Conservation (phyloP, 2,888 invertebrate genomes). For the Andrena marginata region DNA sequence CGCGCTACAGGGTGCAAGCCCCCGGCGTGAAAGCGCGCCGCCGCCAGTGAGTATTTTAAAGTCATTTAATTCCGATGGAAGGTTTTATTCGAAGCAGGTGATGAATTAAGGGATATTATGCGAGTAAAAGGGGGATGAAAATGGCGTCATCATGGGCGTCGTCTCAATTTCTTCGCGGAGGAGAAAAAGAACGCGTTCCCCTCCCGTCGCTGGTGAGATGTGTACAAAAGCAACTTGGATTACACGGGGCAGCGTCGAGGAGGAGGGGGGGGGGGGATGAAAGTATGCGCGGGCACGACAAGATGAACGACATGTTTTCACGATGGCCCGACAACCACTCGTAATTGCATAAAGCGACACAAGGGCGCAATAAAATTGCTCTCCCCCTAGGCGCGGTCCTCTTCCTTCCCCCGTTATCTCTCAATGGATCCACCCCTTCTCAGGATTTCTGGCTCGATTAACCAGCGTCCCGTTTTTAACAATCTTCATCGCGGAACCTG, state of each 20-base stretch:
- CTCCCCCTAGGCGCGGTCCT: conserved; percentile 8
- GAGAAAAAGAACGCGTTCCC: neutral
- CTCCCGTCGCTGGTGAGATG: conserved; percentile 10
- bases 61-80: too few relatives aligned
- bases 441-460: conserved; percentile 47
- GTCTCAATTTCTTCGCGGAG: neutral
- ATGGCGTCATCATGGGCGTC: neutral
- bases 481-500: neutral
- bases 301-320: conserved; percentile 53
- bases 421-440: neutral
- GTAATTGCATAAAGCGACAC: conserved; percentile 67
- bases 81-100: too few relatives aligned
- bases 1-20: too few relatives aligned
- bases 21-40: too few relatives aligned
- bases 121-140: neutral
- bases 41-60: too few relatives aligned
- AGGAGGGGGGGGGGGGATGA: neutral
- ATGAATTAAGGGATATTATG: neutral
- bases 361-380: conserved; percentile 62
- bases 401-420: conserved; percentile 11
- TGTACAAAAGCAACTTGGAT: conserved; percentile 32
- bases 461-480: conserved; percentile 8
- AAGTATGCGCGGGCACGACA: conserved; percentile 43
- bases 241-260: conserved; percentile 22
- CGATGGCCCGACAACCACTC: conserved; percentile 56